Evolutionary conservation across 1,140 invertebrate genomes (phyloP).

Genomic region (Papilio polytes): DNA sequence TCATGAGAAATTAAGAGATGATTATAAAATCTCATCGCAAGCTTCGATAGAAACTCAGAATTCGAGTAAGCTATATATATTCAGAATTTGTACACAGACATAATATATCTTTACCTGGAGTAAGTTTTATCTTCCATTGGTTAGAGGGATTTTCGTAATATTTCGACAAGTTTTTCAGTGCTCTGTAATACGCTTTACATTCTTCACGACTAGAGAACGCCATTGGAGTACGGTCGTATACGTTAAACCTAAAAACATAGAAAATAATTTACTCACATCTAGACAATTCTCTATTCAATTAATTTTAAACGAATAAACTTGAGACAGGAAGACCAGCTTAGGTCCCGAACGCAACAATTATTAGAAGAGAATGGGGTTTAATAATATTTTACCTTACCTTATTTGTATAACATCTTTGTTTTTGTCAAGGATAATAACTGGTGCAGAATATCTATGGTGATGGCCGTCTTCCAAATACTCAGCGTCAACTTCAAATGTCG

Average conservation of each 20-base stretch:
- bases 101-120: constrained; percentile 81
- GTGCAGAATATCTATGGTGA: constrained; percentile 82
- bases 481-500: constrained; percentile 84
- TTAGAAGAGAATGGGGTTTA: too few relatives aligned
- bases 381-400: constrained; percentile 68
- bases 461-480: constrained; percentile 86
- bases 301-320: too few relatives aligned
- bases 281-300: too few relatives aligned
- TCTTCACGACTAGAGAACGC: constrained; percentile 81
- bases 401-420: constrained; percentile 84
- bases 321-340: too few relatives aligned
- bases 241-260: constrained; percentile 84
- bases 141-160: constrained; percentile 82
- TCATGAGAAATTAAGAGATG: neutral
- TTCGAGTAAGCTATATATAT: neutral
- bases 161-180: constrained; percentile 84
- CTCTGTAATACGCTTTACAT: constrained; percentile 86
- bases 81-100: neutral
- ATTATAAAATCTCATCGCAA: neutral
- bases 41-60: neutral
- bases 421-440: constrained; percentile 83
- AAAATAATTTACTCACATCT: constrained; percentile 9
- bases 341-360: too few relatives aligned
- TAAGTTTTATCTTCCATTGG: constrained; percentile 85
- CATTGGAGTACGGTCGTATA: constrained; percentile 87